These are phyloP conservation scores for Rutpela maculata DNA, from an alignment of 2,888 invertebrate species.

Conservation along the genomic window DNA sequence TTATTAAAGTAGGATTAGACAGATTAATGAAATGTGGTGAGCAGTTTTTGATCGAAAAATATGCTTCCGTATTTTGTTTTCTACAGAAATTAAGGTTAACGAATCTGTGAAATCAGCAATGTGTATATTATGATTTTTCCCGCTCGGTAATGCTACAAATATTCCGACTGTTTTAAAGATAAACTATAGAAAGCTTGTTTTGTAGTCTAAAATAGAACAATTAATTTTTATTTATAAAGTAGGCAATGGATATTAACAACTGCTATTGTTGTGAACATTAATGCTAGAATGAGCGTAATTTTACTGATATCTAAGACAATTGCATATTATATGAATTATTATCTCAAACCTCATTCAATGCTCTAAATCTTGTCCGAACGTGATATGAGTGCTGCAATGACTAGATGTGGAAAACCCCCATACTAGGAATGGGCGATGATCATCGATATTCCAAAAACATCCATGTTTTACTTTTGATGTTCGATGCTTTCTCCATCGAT, in stretches of 20 bases:
- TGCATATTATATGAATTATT: too few species aligned
- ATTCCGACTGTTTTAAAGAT: not conserved
- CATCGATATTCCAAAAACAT: too few species aligned
- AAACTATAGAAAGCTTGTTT: not conserved
- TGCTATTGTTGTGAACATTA: not conserved
- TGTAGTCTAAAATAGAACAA: slow-evolving; percentile 3
- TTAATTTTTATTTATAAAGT: not conserved
- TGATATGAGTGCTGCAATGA: too few species aligned
- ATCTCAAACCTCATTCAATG: too few species aligned
- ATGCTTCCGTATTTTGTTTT: not conserved
- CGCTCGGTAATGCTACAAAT: not conserved
- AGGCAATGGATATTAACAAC: not conserved
- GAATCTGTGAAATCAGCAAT: not conserved
- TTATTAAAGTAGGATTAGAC: too few species aligned
- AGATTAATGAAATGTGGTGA: too few species aligned
- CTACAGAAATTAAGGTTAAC: not conserved
- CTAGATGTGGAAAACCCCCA: too few species aligned
- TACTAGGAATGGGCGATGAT: too few species aligned
- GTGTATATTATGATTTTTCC: not conserved
- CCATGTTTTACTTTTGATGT: too few species aligned
- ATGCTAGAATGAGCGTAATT: not conserved
- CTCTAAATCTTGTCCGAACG: too few species aligned
- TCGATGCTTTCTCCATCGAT: too few species aligned
- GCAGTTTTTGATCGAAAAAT: not conserved
- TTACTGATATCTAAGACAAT: not conserved